Evolutionary conservation across 2,113 vertebrate genomes (phyloP), one percentile per base, ranked within the genome.

Genomic region (Osmerus mordax): DNA sequence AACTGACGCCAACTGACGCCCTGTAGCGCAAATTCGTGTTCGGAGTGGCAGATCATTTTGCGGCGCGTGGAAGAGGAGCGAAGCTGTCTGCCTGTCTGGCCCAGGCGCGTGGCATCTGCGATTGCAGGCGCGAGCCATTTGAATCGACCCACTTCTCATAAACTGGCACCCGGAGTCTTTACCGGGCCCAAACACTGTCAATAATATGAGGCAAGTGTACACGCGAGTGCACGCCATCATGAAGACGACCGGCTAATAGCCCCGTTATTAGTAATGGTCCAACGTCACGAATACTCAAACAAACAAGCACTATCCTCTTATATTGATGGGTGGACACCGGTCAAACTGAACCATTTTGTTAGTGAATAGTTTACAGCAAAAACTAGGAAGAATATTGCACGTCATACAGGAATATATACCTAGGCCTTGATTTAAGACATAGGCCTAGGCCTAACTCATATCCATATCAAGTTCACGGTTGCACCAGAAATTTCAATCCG

Each of bases 41-140:
- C 80, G 28, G 82, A 84, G 79, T 83, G 82, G 88, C 84, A 86
- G 84, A 87, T 85, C 84, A 73, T 53, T 87, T 85, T 88, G 83
- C 84, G 81, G 78, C 76, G 77, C 76, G 36, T n/a, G 3, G 8
- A 13, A n/a, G 47, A 54, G 41, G 59, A 21, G 16, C 4, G 67
- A 14, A 51, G 13, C 18, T 13, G 66, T 56, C 15, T 82, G 51
- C 2, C 18, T 13, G 66, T 56, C 15, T 83, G 82, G 73, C 72
- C 85, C 84, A 83, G 79, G 62, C 79, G 82, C 67, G 79, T 84
- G 77, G 71, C 78, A 81, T 84, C 77, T 83, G 81, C 73, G 81
- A 82, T 84, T 81, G 77, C 69, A 75, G 69, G 76, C 70, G 74
- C 51, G 18, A 78, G 72, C 78, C 78, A 79, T 85, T 85, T 85